These are phyloP conservation scores for Andricus grossulariae DNA, from an alignment of 1,140 invertebrate species.

Conservation along the genomic window DNA sequence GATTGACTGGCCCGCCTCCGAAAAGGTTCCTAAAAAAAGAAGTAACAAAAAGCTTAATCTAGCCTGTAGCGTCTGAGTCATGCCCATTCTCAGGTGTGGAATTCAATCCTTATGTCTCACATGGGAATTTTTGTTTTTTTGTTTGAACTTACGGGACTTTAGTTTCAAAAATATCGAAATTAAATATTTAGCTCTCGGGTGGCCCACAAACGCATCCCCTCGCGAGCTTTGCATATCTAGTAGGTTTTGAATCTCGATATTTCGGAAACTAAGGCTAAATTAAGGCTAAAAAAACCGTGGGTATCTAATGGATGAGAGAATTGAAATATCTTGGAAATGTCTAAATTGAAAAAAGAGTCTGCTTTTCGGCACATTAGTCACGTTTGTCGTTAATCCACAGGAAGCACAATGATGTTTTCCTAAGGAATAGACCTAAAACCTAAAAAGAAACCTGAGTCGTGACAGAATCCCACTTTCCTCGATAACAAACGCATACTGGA, in stretches of 20 bases:
- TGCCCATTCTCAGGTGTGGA: slow-evolving; percentile 19
- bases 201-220: too few relatives aligned
- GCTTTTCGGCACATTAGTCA: slow-evolving; percentile 20
- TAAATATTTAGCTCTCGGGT: too few relatives aligned
- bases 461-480: slow-evolving; percentile 12
- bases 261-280: too few relatives aligned
- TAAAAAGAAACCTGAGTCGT: slow-evolving; percentile 3
- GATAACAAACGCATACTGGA: slow-evolving; percentile 1
- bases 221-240: too few relatives aligned
- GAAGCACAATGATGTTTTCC: slow-evolving; percentile 23
- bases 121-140: not conserved
- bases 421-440: not conserved
- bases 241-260: too few relatives aligned
- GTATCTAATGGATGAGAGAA: not conserved
- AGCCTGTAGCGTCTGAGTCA: slow-evolving; percentile 8
- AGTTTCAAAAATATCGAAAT: too few relatives aligned
- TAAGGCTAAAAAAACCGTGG: too few relatives aligned
- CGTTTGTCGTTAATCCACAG: not conserved
- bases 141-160: not conserved
- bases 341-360: not conserved
- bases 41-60: not conserved
- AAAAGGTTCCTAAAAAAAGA: slow-evolving; percentile 27
- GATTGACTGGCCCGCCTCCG: slow-evolving; percentile 20
- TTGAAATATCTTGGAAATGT: not conserved
- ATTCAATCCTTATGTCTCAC: not conserved